Base-by-base conservation (phyloP, 2,797 vertebrate species). In the Mallotus villosus region DNA sequence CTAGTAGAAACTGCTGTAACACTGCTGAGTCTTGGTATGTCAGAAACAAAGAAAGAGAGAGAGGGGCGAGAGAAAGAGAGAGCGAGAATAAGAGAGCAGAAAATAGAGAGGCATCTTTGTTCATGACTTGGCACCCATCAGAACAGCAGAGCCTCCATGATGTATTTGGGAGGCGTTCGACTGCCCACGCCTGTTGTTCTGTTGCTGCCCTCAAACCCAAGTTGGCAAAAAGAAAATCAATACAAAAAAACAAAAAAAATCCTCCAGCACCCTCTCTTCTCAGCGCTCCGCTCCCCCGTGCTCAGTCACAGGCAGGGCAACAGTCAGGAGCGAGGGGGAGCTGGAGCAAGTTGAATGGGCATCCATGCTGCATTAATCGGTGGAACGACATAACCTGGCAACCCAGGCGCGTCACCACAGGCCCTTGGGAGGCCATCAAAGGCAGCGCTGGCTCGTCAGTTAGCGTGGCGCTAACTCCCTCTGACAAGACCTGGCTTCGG, bases 401-500 rank as follows among this genome's bases (percentile, higher is more conserved):
- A 87, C 83, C 84, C 79, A 53, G 71, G 84, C 85, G 89, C 81
- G 70, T 87, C 82, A 82, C 84, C 84, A 76, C 67, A 3, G 81
- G 82, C 59, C 85, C 74, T 81, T 86, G 85, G 87, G 88, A 83
- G 70, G 82, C 55, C 86, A 85, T 91, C 85, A 91, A 90, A 91
- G 86, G 74, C 70, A 61, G 5, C 2, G 73, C 78, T 82, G 86
- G 82, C 84, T 84, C 84, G 74, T 89, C 83, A 82, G 74, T 78
- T 77, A 77, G 79, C 70, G n/a, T 82, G 72, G 70, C 75, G 78
- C 81, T 91, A 88, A 90, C 77, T 78, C 81, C 74, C 72, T 87
- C 68, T 90, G 90, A 91, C 88, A 90, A 82, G 87, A 87, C 84
- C 86, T 89, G 87, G 89, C 85, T 85, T 77, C 70, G 67, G 85